Base-by-base conservation (phyloP, 2,113 vertebrate species). In the Ahaetulla prasina region DNA sequence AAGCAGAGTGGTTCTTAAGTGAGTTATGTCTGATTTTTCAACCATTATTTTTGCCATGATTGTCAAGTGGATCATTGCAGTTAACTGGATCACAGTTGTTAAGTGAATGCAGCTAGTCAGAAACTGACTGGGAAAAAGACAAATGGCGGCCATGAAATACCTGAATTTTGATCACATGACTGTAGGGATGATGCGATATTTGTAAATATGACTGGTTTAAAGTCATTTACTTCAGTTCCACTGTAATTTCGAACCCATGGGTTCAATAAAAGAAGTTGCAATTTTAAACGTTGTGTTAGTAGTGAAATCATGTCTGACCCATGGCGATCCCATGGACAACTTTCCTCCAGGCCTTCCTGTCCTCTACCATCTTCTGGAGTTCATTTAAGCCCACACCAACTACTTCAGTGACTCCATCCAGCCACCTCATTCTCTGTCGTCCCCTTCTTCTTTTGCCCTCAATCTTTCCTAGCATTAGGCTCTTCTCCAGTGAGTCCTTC, bases 261-360 rank as follows among this genome's bases (percentile, higher is more conserved):
- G 20, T 25, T 1, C 74, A 85, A 50, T 43, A 30, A 16, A 47
- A 39, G 53, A 91, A 91, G 88, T 8, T 7, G 2, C 2, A 2
- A 89, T 55, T 90, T 91, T n/a, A 93, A 63, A 91, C 85, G 22
- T 45, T 23, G n/a, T n/a, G n/a, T n/a, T n/a, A n/a, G n/a, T n/a
- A n/a, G n/a, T n/a, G n/a, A n/a, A n/a, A n/a, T n/a, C n/a, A n/a
- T n/a, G n/a, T n/a, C n/a, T n/a, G n/a, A n/a, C n/a, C n/a, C n/a
- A n/a, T n/a, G n/a, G n/a, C n/a, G n/a, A n/a, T n/a, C n/a, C n/a
- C n/a, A n/a, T n/a, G n/a, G n/a, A n/a, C n/a, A n/a, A n/a, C n/a
- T n/a, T n/a, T n/a, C n/a, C n/a, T n/a, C n/a, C n/a, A n/a, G n/a
- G n/a, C n/a, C n/a, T n/a, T n/a, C n/a, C n/a, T n/a, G n/a, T n/a